phyloP scores from a whole-genome alignment of 2,113 vertebrate genomes.

The Hydrochoerus hydrochaeris region DNA sequence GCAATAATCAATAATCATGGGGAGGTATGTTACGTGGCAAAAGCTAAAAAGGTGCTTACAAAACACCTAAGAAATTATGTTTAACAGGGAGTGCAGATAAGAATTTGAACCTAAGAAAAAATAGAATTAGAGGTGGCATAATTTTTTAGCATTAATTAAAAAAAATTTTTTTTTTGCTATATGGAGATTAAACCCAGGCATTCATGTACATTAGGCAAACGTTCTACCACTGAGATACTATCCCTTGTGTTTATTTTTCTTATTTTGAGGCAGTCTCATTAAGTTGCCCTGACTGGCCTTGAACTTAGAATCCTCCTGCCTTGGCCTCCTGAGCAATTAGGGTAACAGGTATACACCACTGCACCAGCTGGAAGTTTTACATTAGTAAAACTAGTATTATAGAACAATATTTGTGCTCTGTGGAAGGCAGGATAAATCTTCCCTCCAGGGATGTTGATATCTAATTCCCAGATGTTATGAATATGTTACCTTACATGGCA shows the following conservation, averaged over 20 bases:
- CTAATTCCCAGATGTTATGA: not conserved
- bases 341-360: not conserved
- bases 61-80: constrained; percentile 51
- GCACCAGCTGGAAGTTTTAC: not conserved
- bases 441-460: not conserved
- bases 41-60: constrained; percentile 48
- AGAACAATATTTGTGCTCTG: not conserved
- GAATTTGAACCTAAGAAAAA: constrained; percentile 11
- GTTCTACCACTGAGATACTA: not conserved
- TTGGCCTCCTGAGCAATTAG: not conserved
- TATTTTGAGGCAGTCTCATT: not conserved
- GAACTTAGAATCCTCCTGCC: not conserved
- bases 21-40: not conserved
- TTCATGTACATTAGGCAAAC: not conserved
- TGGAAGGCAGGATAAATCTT: not conserved
- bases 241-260: not conserved
- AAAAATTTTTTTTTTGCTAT: not conserved
- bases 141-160: constrained; percentile 60
- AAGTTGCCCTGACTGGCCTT: not conserved
- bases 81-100: constrained; percentile 14
- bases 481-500: not conserved
- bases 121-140: not conserved
- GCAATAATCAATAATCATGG: not conserved
- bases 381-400: constrained; percentile 16
- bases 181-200: not conserved